Evolutionary conservation across 2,888 invertebrate species (phyloP).

Genomic region (Pollenia labialis): DNA sequence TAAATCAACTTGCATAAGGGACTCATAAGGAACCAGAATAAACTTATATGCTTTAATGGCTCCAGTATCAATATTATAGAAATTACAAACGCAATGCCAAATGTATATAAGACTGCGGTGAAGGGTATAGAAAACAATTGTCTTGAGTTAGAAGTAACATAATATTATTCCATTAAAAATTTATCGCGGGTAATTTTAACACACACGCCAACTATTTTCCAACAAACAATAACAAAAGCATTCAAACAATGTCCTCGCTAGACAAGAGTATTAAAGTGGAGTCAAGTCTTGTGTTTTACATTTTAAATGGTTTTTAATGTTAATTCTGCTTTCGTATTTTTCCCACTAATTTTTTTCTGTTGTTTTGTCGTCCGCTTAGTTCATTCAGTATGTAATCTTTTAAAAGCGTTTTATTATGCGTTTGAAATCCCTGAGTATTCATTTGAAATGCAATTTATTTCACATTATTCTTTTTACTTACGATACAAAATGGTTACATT

Average conservation of each 20-base stretch:
- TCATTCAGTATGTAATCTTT: slow-evolving; percentile 24
- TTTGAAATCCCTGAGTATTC: slow-evolving; percentile 54
- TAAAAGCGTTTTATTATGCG: slow-evolving; percentile 57
- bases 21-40: no score
- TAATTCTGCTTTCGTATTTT: slow-evolving; percentile 2
- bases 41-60: no score
- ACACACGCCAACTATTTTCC: background rate
- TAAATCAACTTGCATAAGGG: no score
- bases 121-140: no score
- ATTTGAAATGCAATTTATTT: slow-evolving; percentile 58
- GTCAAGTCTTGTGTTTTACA: slow-evolving; percentile 2
- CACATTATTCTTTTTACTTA: slow-evolving; percentile 12
- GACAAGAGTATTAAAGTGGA: background rate
- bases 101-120: no score
- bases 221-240: background rate
- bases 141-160: no score
- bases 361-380: background rate
- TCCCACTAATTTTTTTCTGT: background rate
- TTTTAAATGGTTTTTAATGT: slow-evolving; percentile 39
- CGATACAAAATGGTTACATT: background rate
- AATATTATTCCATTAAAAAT: slow-evolving; percentile 3
- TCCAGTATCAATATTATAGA: no score
- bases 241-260: background rate
- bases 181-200: background rate
- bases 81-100: no score